These are phyloP conservation scores for Megalops atlanticus DNA, from an alignment of 2,113 vertebrate species.

Conservation along the genomic window DNA sequence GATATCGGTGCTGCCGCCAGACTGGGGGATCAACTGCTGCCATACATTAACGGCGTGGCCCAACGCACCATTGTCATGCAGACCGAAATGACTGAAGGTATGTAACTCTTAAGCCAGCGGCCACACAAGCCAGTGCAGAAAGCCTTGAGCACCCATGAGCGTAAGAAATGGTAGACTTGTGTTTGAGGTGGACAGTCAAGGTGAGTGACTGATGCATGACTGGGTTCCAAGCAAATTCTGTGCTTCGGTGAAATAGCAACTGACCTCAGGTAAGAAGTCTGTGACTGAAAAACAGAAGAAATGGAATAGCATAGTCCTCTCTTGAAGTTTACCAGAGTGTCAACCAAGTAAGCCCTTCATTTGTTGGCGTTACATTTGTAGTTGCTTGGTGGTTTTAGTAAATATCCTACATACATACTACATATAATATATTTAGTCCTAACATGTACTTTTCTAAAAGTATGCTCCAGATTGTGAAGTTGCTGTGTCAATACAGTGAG, in stretches of 20 bases:
- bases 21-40: conserved; percentile 78
- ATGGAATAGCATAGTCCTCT: no score
- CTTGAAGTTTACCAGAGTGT: no score
- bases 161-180: not conserved
- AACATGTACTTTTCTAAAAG: not conserved
- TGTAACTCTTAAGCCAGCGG: conserved; percentile 64
- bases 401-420: no score
- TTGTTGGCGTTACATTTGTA: not conserved
- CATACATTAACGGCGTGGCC: conserved; percentile 82
- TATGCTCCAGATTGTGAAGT: not conserved
- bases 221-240: not conserved
- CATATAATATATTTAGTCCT: not conserved
- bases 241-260: not conserved
- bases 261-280: not conserved
- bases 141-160: not conserved
- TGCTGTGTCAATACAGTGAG: not conserved
- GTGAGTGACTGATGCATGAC: not conserved
- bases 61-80: conserved; percentile 85
- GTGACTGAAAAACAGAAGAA: not conserved
- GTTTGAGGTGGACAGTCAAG: not conserved
- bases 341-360: no score
- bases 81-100: conserved; percentile 91
- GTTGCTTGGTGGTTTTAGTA: not conserved
- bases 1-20: conserved; percentile 78
- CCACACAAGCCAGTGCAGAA: not conserved